Evolutionary conservation across 2,888 invertebrate genomes (phyloP), one percentile per base, ranked within the genome.

Genomic region (Baronia brevicornis): DNA sequence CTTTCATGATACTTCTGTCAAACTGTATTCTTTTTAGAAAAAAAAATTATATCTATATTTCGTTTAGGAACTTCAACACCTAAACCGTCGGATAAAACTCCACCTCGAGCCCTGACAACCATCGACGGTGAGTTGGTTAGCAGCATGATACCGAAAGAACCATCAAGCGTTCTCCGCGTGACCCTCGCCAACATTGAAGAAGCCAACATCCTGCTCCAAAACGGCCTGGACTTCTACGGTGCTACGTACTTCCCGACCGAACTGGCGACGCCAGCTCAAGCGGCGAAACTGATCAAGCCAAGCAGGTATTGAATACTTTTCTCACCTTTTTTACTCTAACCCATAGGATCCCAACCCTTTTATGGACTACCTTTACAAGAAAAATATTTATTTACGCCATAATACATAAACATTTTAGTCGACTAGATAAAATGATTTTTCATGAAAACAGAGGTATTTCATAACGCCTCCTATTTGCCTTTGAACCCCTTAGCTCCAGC

Each of bases 201-300:
- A 58, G 91, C 89, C 49, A 91, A 92, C 67, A 89, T 89, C 52
- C 80, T 94, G 33, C 84, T 94, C 35, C 93, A 94, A 70, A 92
- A 93, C 56, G 94, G 94, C 0, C 82, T 94, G 36, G 93, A 94
- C 74, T 94, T 94, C 80, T 94, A 93, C 62, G 94, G 93, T 9
- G 94, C 94, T 23, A 94, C 94, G 11, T 94, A 91, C 82, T 94
- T 94, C 75, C 94, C 94, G 27, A 93, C 93, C 2, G 94, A 94
- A 65, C 87, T 92, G 42, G 90, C 90, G 20, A 86, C 88, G 42
- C 88, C 90, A 14, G 86, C 89, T 36, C 87, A 89, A 48, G 86
- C 88, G 26, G 88, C 87, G 14, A 88, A 85, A 49, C 79, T 88
- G 60, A 87, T 84, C 59, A 87, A 80, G 43, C 84, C 84, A 3